Evolutionary conservation across 2,113 vertebrate genomes (phyloP).

Genomic region (Hippolais icterina): DNA sequence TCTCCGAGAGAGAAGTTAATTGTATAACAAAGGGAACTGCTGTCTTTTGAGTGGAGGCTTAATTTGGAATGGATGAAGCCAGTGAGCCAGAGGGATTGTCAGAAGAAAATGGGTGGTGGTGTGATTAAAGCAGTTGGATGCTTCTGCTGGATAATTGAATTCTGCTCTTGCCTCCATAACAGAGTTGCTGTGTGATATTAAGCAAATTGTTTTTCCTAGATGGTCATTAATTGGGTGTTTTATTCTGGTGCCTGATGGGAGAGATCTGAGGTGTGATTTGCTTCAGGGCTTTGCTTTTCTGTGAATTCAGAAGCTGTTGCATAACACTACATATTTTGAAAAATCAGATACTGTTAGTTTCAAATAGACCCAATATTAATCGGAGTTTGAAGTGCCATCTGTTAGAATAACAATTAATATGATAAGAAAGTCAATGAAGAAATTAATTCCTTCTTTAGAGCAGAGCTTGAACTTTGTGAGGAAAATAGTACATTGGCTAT

Average conservation of each 20-base stretch:
- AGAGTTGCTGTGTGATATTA: constrained; percentile 8
- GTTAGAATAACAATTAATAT: neutral
- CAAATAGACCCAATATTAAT: neutral
- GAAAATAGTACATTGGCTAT: neutral
- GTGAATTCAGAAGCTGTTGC: neutral
- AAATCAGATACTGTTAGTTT: neutral
- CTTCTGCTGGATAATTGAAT: constrained; percentile 38
- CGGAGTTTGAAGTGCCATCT: neutral
- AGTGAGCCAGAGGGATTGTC: neutral
- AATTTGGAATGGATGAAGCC: neutral
- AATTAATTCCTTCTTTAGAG: neutral
- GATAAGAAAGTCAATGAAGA: neutral
- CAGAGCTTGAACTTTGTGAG: neutral
- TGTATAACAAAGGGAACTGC: neutral
- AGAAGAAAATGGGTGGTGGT: neutral
- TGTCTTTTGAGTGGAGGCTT: neutral
- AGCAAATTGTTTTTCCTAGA: constrained; percentile 19
- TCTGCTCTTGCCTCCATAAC: neutral
- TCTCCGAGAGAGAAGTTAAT: neutral
- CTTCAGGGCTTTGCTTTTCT: neutral
- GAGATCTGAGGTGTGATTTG: neutral
- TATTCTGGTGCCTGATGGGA: neutral
- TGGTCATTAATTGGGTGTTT: constrained; percentile 16
- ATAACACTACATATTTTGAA: neutral
- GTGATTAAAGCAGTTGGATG: constrained; percentile 5